These are phyloP conservation scores for Clarias platycephalus DNA, from an alignment of 2,797 vertebrate species.

Conservation along the genomic window DNA sequence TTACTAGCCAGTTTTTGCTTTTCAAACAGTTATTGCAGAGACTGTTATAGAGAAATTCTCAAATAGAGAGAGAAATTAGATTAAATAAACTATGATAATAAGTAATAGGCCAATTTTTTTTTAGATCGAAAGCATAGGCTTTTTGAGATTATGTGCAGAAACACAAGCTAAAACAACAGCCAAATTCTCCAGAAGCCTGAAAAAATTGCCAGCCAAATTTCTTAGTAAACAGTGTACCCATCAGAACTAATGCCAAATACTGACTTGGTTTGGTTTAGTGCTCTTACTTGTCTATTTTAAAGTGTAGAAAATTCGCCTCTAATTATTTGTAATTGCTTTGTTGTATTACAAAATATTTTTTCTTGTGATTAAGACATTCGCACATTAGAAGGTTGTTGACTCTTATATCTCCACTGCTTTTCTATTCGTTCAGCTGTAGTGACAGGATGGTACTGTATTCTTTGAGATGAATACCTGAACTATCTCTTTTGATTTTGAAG, in stretches of 20 bases:
- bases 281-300: neutral
- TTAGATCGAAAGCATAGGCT: neutral
- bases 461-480: neutral
- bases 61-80: neutral
- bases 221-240: neutral
- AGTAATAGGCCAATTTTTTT: neutral
- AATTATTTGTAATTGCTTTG: neutral
- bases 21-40: neutral
- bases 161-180: neutral
- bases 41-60: neutral
- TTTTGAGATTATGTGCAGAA: neutral
- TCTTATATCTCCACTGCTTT: neutral
- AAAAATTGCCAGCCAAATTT: neutral
- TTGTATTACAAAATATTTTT: neutral
- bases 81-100: neutral
- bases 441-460: neutral
- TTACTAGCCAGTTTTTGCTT: neutral
- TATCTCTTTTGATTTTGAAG: too few species aligned
- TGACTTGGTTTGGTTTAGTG: neutral
- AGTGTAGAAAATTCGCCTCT: neutral
- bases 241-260: neutral
- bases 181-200: neutral
- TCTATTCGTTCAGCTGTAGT: neutral
- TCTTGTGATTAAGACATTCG: neutral
- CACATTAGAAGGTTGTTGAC: conserved; percentile 6